These are phyloP conservation scores for Strix occidentalis DNA, from an alignment of 2,797 vertebrate species.

Conservation along the genomic window DNA sequence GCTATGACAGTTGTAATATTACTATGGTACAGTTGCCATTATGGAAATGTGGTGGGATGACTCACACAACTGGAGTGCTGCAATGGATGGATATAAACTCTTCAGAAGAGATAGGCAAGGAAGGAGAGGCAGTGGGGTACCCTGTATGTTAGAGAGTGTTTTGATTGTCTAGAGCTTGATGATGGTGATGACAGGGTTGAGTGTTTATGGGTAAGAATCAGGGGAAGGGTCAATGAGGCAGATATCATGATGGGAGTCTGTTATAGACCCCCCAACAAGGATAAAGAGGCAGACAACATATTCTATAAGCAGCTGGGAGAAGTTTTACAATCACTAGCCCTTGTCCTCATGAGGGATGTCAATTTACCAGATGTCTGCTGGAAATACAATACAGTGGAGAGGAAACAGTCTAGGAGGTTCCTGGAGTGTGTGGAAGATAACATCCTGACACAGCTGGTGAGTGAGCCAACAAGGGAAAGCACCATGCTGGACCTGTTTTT, in stretches of 20 bases:
- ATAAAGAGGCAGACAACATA: background rate
- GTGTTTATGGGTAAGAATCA: background rate
- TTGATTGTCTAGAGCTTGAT: background rate
- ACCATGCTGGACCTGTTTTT: too few species aligned
- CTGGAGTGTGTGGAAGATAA: background rate
- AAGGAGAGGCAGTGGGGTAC: background rate
- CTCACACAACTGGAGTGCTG: background rate
- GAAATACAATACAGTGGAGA: background rate
- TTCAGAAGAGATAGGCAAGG: background rate
- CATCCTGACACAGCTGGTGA: background rate
- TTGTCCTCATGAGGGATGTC: background rate
- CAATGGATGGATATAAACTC: background rate
- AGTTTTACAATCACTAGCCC: background rate
- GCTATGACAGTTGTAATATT: background rate
- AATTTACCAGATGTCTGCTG: background rate
- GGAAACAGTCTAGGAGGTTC: background rate
- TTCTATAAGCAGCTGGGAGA: background rate
- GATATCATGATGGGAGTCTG: background rate
- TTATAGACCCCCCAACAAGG: background rate
- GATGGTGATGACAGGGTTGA: background rate
- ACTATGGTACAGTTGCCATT: background rate
- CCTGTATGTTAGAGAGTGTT: background rate
- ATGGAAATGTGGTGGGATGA: background rate
- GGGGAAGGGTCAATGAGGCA: background rate
- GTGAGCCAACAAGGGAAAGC: background rate